A percentile compares a stretch with the other conserved stretches of the same genome.
Evolutionary conservation across 2,888 invertebrate genomes (phyloP).

Genomic region (Ophion ellenae): DNA sequence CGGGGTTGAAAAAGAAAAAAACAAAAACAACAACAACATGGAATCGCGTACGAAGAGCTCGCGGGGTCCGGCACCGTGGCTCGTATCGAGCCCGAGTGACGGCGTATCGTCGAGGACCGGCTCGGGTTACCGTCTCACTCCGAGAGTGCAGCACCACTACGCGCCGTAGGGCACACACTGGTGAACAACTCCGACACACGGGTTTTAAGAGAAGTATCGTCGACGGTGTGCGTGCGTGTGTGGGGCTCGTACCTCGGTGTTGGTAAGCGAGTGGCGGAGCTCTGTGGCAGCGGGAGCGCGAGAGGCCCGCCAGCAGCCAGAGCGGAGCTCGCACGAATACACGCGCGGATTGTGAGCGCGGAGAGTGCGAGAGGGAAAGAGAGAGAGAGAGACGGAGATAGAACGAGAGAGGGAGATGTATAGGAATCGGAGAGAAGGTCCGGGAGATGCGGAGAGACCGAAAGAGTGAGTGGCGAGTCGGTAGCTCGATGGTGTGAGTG

Average conservation of each 20-base stretch:
- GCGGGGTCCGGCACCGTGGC: constrained; percentile 67
- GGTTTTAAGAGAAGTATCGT: constrained; percentile 63
- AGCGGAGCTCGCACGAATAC: constrained; percentile 44
- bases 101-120: constrained; percentile 68
- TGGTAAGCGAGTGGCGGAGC: constrained; percentile 43
- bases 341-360: constrained; percentile 40
- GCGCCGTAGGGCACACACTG: constrained; percentile 68
- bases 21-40: not conserved
- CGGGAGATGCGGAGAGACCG: constrained; percentile 48
- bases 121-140: constrained; percentile 69
- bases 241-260: constrained; percentile 25
- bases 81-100: constrained; percentile 69
- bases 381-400: constrained; percentile 34
- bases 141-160: constrained; percentile 70
- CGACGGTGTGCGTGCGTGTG: constrained; percentile 47
- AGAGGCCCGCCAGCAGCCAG: constrained; percentile 50
- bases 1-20: not conserved
- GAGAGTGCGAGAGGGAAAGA: constrained; percentile 32
- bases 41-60: constrained; percentile 40
- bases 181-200: constrained; percentile 66
- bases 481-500: constrained; percentile 49
- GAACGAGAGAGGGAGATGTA: constrained; percentile 27
- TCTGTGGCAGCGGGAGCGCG: constrained; percentile 46
- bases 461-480: constrained; percentile 49
- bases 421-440: constrained; percentile 40